Conservation (phyloP, 2,797 vertebrate genomes). For the Alfaro cultratus region DNA sequence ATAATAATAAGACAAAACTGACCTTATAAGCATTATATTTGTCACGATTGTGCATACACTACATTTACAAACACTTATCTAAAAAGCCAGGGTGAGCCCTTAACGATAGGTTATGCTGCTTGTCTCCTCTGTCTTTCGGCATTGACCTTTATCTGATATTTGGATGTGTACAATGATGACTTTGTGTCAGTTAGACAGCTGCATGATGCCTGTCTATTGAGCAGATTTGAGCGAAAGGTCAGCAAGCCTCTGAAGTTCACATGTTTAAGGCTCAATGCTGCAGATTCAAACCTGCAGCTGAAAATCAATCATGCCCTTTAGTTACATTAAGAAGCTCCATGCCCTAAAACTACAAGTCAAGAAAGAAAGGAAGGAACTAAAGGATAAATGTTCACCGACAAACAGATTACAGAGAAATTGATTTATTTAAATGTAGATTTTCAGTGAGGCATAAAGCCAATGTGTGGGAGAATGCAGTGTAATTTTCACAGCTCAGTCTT, state of each 20-base stretch:
- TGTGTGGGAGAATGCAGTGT: slow-evolving; percentile 39
- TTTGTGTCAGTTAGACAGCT: slow-evolving; percentile 49
- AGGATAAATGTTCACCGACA: slow-evolving; percentile 16
- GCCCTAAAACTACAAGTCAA: slow-evolving; percentile 33
- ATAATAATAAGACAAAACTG: not conserved
- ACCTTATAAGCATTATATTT: not conserved
- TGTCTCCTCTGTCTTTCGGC: slow-evolving; percentile 34
- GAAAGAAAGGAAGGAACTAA: slow-evolving; percentile 1
- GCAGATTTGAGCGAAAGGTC: slow-evolving; percentile 71
- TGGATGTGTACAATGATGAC: slow-evolving; percentile 53
- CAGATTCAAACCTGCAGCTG: slow-evolving; percentile 57
- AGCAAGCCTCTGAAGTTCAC: slow-evolving; percentile 50
- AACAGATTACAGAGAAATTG: slow-evolving; percentile 14
- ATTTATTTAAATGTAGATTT: slow-evolving; percentile 31
- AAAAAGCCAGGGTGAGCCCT: slow-evolving; percentile 15
- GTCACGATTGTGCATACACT: not conserved
- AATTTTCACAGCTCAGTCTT: slow-evolving; percentile 43
- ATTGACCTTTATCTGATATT: slow-evolving; percentile 69
- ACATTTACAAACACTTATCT: slow-evolving; percentile 19
- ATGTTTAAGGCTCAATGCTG: slow-evolving; percentile 56
- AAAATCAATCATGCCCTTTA: slow-evolving; percentile 75
- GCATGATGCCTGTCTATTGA: slow-evolving; percentile 69
- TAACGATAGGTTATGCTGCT: slow-evolving; percentile 29
- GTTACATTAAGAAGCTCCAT: slow-evolving; percentile 31
- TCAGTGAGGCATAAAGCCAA: slow-evolving; percentile 11